phyloP scores from a whole-genome alignment of 2,113 vertebrate genomes.

The Macquaria ambigua region DNA sequence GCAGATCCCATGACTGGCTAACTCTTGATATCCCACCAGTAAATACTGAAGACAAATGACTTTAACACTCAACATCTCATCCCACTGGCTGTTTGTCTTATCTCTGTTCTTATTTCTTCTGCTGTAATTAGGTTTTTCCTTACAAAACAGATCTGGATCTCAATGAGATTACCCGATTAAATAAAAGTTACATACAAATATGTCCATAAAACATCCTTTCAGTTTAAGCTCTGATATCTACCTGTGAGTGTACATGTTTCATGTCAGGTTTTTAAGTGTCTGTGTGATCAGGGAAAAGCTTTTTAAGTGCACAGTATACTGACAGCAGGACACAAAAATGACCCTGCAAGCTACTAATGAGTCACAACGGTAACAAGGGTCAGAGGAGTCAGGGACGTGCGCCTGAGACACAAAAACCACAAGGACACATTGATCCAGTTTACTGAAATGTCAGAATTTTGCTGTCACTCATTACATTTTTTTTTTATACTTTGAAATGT shows the following conservation, averaged over 20 bases:
- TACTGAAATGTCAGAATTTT: neutral
- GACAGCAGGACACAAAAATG: conserved; percentile 6
- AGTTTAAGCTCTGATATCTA: neutral
- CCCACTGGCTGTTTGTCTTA: neutral
- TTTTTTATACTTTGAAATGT: neutral
- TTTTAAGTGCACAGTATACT: neutral
- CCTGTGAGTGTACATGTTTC: neutral
- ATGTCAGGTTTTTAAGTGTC: neutral
- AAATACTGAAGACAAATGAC: neutral
- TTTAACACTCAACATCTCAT: neutral
- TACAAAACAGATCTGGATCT: conserved; percentile 6
- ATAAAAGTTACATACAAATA: neutral
- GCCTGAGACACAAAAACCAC: conserved; percentile 10
- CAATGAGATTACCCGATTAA: neutral
- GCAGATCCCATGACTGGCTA: conserved; percentile 1
- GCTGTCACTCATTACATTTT: neutral
- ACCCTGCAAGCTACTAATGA: conserved; percentile 3
- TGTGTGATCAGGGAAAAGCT: neutral
- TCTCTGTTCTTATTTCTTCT: neutral
- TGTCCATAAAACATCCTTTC: neutral
- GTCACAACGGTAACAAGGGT: conserved; percentile 7
- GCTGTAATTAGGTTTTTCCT: neutral
- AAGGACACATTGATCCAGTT: conserved; percentile 15
- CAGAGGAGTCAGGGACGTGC: neutral
- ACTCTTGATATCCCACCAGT: neutral